Base-by-base conservation (phyloP, 2,113 vertebrate genomes). In the Cariama cristata region DNA sequence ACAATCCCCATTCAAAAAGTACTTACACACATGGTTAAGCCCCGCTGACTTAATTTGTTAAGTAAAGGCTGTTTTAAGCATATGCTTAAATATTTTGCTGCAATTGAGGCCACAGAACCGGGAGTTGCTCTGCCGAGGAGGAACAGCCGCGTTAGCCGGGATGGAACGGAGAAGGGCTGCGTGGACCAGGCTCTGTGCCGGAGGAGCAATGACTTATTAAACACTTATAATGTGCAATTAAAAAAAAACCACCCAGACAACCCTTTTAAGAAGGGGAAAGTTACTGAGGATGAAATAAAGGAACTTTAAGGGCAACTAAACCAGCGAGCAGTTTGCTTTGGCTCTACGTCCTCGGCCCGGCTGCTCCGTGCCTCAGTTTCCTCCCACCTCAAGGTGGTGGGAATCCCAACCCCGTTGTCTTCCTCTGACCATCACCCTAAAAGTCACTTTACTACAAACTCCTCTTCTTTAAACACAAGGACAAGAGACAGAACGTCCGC, bases 11-110 rank as follows among this genome's bases (percentile, higher is more conserved):
- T 79, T 92, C 88, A 87, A 49, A 63, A 92, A 94, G 86, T 80
- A 72, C 77, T 95, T 87, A 92, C 72, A 90, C 96, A 95, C 94
- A 88, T 33, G 64, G 89, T 92, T 95, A 90, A 95, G 82, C 86
- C 94, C 59, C 1, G 28, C 77, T 64, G 92, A 33, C 82, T 95
- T 85, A 28, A 84, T 84, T 84, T 63, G 86, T 87, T 87, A 84
- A 96, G 64, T 30, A 40, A 55, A 92, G 73, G 68, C 89, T 90
- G 73, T 4, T 94, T 92, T 88, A 92, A 95, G 77, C 94, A 87
- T 58, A 76, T 73, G 96, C 49, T 95, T 84, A 90, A 92, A 72
- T 68, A 71, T 94, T 95, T 85, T 24, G 81, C 91, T 40, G 63
- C 40, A 15, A 6, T 30, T 20, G 82, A 84, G 88, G 82, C 53